Base-by-base conservation (phyloP, 1,140 invertebrate genomes). In the Homarus americanus region DNA sequence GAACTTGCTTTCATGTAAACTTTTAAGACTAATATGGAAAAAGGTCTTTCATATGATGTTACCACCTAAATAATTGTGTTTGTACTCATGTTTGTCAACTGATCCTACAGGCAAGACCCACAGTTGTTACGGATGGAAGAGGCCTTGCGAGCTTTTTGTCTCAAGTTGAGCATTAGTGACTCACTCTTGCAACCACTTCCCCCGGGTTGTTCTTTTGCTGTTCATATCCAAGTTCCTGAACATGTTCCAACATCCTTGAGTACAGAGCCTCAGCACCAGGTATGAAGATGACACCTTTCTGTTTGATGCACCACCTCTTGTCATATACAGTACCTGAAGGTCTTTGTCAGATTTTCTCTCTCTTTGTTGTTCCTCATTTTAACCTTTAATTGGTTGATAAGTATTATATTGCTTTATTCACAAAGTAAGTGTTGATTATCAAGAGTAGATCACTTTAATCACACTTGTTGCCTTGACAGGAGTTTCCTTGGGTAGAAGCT, bases 161-260 rank as follows among this genome's bases (percentile, higher is more conserved):
- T 91, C 17, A 91, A 91, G 63, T 41, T 91, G 3, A 86, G 82
- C 41, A 91, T 86, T 58, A 91, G 90, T 36, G 90, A 91, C 83
- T 91, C 82, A 28, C 66, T 86, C 34, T 75, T 91, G n/a, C 72
- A 80, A 58, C 83, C 90, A 24, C 76, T 91, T 28, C 90, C 90
- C 0, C 63, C 90, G 2, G 90, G 78, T 20, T 85, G 82, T 28
- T 85, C 90, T 9, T 91, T 91, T 40, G 53, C 53, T 1, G 40
- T 91, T 38, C 90, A 91, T 63, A 86, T 91, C 32, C 90, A 91
- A 17, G 90, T 91, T 17, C 90, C 58, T 36, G 78, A 69, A 32
- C 76, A 88, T 49, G 58, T 80, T 17, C 78, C 87, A 41, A 40
- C n/a, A 15, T 15, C 63, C 38, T 32, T 80, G n/a, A 82, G 58